phyloP scores from a whole-genome alignment of 2,888 invertebrate species.

The Stenchaetothrips biformis region DNA sequence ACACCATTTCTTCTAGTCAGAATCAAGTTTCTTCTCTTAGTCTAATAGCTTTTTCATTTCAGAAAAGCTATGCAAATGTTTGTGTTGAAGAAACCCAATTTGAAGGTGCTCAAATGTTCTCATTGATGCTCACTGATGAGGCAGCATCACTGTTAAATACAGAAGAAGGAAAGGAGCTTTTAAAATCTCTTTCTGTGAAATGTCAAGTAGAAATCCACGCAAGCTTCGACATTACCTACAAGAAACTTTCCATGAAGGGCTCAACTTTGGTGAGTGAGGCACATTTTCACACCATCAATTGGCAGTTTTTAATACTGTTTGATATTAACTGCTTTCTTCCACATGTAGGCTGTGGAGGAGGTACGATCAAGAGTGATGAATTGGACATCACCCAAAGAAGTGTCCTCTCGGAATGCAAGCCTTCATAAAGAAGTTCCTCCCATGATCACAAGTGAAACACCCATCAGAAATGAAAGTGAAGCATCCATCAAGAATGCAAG shows the following conservation, averaged over 20 bases:
- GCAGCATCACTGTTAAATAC: background rate
- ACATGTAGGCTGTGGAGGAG: background rate
- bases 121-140: background rate
- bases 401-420: no score
- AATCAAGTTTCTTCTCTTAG: background rate
- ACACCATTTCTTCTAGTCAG: background rate
- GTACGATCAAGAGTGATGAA: background rate
- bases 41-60: background rate
- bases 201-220: background rate
- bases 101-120: background rate
- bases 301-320: background rate
- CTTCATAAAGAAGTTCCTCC: no score
- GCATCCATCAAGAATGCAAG: no score
- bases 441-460: no score
- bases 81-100: background rate
- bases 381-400: background rate
- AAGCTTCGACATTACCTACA: background rate
- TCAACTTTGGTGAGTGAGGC: background rate
- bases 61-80: background rate
- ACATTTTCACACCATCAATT: background rate
- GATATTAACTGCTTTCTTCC: background rate
- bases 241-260: background rate
- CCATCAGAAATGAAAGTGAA: no score
- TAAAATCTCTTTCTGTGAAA: background rate
- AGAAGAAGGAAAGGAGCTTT: background rate